Evolutionary conservation across 2,888 invertebrate genomes (phyloP).

Genomic region (Auanema sp.): DNA sequence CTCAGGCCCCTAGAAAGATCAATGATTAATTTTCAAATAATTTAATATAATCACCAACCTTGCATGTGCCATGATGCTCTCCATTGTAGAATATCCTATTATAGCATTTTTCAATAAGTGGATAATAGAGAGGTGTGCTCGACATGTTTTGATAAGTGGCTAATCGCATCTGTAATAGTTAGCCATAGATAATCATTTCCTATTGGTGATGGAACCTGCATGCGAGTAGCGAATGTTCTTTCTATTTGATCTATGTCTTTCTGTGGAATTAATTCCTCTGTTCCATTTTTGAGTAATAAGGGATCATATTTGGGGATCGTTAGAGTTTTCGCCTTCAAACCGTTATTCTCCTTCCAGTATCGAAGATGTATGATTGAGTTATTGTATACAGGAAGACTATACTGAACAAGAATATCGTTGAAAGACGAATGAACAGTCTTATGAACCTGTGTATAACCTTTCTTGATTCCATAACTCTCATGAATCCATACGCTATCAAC

Average conservation of each 20-base stretch:
- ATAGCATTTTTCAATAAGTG: conserved; percentile 56
- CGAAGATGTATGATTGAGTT: conserved; percentile 40
- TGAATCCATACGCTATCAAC: conserved; percentile 60
- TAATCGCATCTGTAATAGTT: neutral
- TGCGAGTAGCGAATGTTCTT: neutral
- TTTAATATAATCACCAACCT: conserved; percentile 18
- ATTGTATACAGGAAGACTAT: conserved; percentile 29
- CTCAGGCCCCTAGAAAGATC: conserved; percentile 36
- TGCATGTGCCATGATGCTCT: conserved; percentile 33
- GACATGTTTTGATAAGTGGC: conserved; percentile 42
- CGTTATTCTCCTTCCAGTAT: conserved; percentile 28
- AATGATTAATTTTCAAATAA: neutral
- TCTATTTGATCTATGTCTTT: neutral
- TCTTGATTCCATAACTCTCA: conserved; percentile 35
- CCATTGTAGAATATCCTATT: conserved; percentile 56
- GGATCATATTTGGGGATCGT: conserved; percentile 4
- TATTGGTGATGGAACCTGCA: neutral
- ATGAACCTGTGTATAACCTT: conserved; percentile 25
- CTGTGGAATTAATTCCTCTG: neutral
- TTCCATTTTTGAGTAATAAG: neutral
- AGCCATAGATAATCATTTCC: neutral
- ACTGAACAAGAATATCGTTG: conserved; percentile 12
- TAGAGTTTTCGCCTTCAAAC: conserved; percentile 3
- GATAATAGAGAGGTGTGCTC: conserved; percentile 48
- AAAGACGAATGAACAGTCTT: neutral